Conservation (phyloP, 2,113 vertebrate genomes). For the Xiphophorus maculatus region DNA sequence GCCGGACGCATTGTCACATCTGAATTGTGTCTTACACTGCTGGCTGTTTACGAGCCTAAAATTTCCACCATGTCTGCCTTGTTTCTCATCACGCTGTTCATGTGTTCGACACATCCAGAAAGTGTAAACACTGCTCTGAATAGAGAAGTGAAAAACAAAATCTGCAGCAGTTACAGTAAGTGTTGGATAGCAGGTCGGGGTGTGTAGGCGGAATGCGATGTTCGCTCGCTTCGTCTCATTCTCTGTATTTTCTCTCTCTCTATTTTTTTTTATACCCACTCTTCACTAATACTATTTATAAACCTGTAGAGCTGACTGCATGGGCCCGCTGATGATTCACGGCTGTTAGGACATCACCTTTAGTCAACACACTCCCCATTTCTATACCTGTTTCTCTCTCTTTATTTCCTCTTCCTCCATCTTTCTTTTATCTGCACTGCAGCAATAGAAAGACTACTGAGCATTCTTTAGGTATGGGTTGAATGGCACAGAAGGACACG, state of each 20-base stretch:
- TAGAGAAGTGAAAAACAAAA: constrained; percentile 10
- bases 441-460: constrained; percentile 41
- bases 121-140: constrained; percentile 23
- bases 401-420: constrained; percentile 2
- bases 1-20: too few species aligned
- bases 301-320: constrained; percentile 59
- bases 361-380: constrained; percentile 48
- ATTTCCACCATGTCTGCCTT: not conserved
- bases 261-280: constrained; percentile 62
- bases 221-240: constrained; percentile 42
- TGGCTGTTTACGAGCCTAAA: not conserved
- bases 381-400: constrained; percentile 4
- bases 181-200: constrained; percentile 45
- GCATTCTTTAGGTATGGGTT: constrained; percentile 44
- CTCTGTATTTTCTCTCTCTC: constrained; percentile 31
- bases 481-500: constrained; percentile 38
- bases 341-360: constrained; percentile 47
- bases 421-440: constrained; percentile 6
- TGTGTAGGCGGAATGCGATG: constrained; percentile 53
- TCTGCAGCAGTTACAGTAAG: constrained; percentile 20
- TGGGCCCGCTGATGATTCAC: constrained; percentile 76
- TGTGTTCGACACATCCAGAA: constrained; percentile 15
- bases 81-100: not conserved
- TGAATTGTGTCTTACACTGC: too few species aligned
- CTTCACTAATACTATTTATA: constrained; percentile 80